phyloP scores from a whole-genome alignment of 2,113 vertebrate species.

The Prolemur simus region DNA sequence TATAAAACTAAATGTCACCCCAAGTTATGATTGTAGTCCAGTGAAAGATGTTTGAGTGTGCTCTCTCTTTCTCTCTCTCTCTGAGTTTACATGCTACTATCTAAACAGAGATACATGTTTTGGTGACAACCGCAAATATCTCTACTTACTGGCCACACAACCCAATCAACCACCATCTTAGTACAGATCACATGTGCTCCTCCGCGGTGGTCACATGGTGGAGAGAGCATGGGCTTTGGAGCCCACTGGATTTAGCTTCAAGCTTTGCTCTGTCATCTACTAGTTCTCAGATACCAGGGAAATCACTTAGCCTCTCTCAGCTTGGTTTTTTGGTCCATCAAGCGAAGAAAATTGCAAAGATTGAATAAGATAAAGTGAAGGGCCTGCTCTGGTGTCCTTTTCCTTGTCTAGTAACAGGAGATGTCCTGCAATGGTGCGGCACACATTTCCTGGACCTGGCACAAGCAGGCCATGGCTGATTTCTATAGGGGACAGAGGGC shows the following conservation, averaged over 20 bases:
- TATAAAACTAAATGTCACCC: neutral
- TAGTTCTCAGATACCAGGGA: neutral
- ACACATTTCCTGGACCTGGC: neutral
- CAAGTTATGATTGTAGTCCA: neutral
- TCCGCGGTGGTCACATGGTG: neutral
- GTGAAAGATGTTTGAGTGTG: neutral
- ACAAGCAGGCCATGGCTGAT: neutral
- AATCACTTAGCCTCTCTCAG: neutral
- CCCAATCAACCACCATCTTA: neutral
- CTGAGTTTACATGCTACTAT: neutral
- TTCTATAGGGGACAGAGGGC: neutral
- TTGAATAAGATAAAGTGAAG: neutral
- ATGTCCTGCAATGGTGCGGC: neutral
- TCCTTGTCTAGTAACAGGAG: neutral
- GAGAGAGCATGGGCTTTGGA: neutral
- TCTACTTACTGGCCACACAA: neutral
- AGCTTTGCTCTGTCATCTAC: neutral
- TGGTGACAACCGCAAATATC: neutral
- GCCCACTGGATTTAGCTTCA: neutral
- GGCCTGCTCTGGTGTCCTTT: neutral
- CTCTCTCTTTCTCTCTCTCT: neutral
- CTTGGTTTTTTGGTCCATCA: neutral
- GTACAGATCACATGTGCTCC: neutral
- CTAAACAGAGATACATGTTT: neutral
- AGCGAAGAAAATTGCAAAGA: neutral